Base-by-base conservation (phyloP, 2,888 invertebrate species). In the Sericinus montela region DNA sequence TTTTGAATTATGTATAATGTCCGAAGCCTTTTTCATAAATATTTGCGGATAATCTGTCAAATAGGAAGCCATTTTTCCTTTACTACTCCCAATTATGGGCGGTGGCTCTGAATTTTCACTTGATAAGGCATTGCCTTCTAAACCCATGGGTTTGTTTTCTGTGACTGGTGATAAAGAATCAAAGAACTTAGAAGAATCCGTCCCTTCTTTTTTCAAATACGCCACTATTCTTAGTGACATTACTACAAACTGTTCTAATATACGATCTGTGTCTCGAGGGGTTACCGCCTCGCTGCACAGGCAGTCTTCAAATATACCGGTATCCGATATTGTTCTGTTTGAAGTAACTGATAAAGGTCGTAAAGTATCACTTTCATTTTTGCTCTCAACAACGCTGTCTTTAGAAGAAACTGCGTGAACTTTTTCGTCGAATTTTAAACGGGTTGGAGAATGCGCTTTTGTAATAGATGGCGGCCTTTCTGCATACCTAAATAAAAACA, bases 41-140 rank as follows among this genome's bases (percentile, higher is more conserved):
- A 86, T 84, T 58, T 85, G 73, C 11, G 86, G 86, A 61, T 84
- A 86, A 43, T 87, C 77, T 28, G 71, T 69, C 36, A 87, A 57
- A 51, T 85, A 87, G 4, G 80, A 77, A n/a, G 82, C 75, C 19
- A 67, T 71, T 38, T 60, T 73, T 19, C 64, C 70, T 59, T 62
- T 75, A 44, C 63, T 77, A 44, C 64, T 81, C 3, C 74, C 77
- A 1, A 81, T 72, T 15, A 65, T 59, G 7, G 68, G 71, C 6
- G 83, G 77, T 0, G 80, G 74, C 0, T 83, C 83, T 7, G 74
- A 61, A 5, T 66, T 68, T 34, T 78, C 76, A 15, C 53, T 52
- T 1, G 56, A 48, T 30, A 64, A 41, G 28, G 59, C 47, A 9
- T 58, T 45, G 29, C 59, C 58, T 28, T 63, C 57, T 11, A 62